A percentile compares a stretch with the other conserved stretches of the same genome.
phyloP scores from a whole-genome alignment of 2,888 invertebrate genomes.

The Asteroscopus sphinx region DNA sequence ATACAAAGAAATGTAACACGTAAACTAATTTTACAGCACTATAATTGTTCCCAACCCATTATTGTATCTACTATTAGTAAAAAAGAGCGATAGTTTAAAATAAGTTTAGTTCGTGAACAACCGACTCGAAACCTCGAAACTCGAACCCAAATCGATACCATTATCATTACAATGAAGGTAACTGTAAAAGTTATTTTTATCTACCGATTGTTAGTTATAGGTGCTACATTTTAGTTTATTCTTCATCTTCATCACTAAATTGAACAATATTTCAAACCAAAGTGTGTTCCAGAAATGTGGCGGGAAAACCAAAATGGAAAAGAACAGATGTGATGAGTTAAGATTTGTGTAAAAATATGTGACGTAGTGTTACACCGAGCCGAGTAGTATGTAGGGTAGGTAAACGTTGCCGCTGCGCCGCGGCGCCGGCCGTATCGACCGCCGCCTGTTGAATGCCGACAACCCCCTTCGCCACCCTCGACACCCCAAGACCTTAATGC shows the following conservation, averaged over 20 bases:
- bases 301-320: constrained; percentile 21
- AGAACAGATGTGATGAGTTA: constrained; percentile 34
- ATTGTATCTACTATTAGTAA: no score
- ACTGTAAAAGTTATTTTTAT: background rate
- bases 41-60: no score
- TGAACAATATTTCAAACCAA: constrained; percentile 10
- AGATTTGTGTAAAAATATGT: constrained; percentile 54
- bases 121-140: no score
- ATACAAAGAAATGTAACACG: no score
- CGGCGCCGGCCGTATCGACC: constrained; percentile 86
- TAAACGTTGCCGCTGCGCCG: constrained; percentile 77
- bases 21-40: no score
- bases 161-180: no score
- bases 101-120: no score
- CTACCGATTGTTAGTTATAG: background rate
- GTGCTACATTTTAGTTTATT: background rate
- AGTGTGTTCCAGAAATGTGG: constrained; percentile 3
- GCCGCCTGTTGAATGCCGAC: constrained; percentile 89
- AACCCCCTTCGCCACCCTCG: constrained; percentile 69
- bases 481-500: constrained; percentile 76
- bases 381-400: constrained; percentile 70
- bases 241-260: no score
- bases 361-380: constrained; percentile 56
- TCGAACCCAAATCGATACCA: no score
- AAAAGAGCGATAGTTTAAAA: no score